Base-by-base conservation (phyloP, 92 coral and sea anemone species). In the Parazoanthus atlanticus region DNA sequence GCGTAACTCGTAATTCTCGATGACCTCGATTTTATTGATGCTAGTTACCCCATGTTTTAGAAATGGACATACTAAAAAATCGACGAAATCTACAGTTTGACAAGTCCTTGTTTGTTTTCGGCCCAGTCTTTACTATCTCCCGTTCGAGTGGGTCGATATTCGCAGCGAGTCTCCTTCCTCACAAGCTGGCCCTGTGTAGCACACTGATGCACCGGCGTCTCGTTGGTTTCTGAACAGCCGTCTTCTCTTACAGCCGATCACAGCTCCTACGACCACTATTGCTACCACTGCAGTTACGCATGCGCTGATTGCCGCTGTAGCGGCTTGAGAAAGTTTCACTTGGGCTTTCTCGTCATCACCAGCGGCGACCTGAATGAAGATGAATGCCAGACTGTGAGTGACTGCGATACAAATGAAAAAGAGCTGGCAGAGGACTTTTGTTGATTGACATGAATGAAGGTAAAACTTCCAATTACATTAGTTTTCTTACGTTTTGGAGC, bases 291-390 rank as follows among this genome's bases (percentile, higher is more conserved):
- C 67, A 11, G 96, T 93, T 13, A 75, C 94, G 67, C 90, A 82
- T 11, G 93, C 81, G 72, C 97, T 94, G 25, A 96, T 88, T 5
- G 94, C 96, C 40, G 94, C 96, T 52, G 98, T 90, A 2, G 87
- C 90, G 67, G 91, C 95, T 30, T 41, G 92, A 38, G 94, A 85
- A 88, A 92, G 69, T 40, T 88, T 78, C 26, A 43, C 38, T 31
- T 54, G 61, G 46, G 58, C 83, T 72, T 82, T 81, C 78, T 79
- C 83, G 17, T 74, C 49, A 29, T 29, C 78, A 9, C n/a, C 78
- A 25, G 74, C 46, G 11, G 19, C 79, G 43, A 84, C 87, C 87
- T 84, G 15, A n/a, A 26, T 7, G 30, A 84, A 81, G 12, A 41
- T 46, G 19, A 34, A 21, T 25, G 15, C 28, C 23, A 28, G 47